Conservation (phyloP, 2,888 invertebrate species). For the Pachydiplax longipennis region DNA sequence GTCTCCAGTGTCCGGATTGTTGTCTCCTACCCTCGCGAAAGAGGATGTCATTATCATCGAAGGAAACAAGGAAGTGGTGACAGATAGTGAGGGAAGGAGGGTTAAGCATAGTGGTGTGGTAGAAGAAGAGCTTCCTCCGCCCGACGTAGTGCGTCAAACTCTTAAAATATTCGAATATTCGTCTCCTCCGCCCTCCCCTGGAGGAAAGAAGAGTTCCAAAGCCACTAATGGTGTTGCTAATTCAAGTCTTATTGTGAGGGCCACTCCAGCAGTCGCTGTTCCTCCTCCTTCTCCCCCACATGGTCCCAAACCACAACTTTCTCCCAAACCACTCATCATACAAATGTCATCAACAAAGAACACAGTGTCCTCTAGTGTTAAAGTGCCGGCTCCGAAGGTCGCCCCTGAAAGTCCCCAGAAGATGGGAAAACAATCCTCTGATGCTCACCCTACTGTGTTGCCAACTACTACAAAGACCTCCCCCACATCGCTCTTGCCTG, state of each 20-base stretch:
- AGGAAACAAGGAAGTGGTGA: slow-evolving; percentile 49
- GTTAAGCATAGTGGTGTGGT: slow-evolving; percentile 62
- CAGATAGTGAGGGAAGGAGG: slow-evolving; percentile 44
- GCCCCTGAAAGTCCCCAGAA: slow-evolving; percentile 54
- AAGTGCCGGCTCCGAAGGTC: slow-evolving; percentile 56
- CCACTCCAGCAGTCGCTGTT: slow-evolving; percentile 42
- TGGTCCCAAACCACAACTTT: slow-evolving; percentile 60
- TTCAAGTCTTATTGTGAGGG: slow-evolving; percentile 69
- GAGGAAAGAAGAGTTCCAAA: background rate
- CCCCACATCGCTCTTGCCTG: slow-evolving; percentile 47
- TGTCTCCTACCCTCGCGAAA: slow-evolving; percentile 51
- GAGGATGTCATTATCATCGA: slow-evolving; percentile 57
- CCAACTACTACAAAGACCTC: slow-evolving; percentile 49
- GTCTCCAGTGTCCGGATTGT: slow-evolving; percentile 22
- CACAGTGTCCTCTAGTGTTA: slow-evolving; percentile 53
- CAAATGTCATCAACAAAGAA: slow-evolving; percentile 51
- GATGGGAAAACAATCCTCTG: slow-evolving; percentile 53
- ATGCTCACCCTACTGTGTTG: slow-evolving; percentile 52
- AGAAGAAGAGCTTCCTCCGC: slow-evolving; percentile 83
- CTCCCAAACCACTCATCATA: slow-evolving; percentile 60
- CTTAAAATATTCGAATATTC: slow-evolving; percentile 81
- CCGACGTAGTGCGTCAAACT: slow-evolving; percentile 87
- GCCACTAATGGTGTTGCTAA: slow-evolving; percentile 61
- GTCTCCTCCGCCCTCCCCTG: slow-evolving; percentile 57
- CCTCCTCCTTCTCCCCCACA: slow-evolving; percentile 10